Evolutionary conservation across 2,888 invertebrate genomes (phyloP).

Genomic region (Catocala fraxini): DNA sequence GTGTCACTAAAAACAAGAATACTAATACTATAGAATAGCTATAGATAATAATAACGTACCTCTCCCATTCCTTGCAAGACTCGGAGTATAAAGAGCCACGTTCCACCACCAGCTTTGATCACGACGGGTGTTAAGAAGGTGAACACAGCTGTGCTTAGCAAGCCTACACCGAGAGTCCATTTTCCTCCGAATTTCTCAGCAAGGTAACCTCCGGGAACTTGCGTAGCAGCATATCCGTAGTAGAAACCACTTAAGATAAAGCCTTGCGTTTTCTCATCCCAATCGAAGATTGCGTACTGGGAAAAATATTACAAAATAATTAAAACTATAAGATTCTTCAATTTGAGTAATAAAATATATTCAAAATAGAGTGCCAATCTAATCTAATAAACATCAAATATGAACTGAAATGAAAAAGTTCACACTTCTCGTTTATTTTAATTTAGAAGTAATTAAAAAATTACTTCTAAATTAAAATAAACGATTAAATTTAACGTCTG

Average conservation of each 20-base stretch:
- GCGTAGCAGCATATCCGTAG: conserved; percentile 94
- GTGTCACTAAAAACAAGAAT: too few relatives aligned
- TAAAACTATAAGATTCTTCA: too few relatives aligned
- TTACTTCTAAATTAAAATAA: too few relatives aligned
- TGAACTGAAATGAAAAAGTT: too few relatives aligned
- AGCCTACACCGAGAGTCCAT: conserved; percentile 93
- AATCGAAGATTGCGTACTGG: conserved; percentile 86
- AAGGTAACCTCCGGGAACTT: conserved; percentile 94
- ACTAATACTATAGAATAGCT: too few relatives aligned
- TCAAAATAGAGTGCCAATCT: too few relatives aligned
- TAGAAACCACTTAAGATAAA: conserved; percentile 94
- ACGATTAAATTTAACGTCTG: too few relatives aligned
- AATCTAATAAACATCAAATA: too few relatives aligned
- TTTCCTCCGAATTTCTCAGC: conserved; percentile 95
- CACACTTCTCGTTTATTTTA: too few relatives aligned
- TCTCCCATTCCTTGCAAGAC: conserved; percentile 94
- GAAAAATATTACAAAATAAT: conserved; percentile 36
- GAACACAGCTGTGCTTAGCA: conserved; percentile 93
- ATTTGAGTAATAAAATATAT: too few relatives aligned
- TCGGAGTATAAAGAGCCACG: conserved; percentile 86
- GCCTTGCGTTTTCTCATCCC: conserved; percentile 91
- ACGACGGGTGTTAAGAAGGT: conserved; percentile 93
- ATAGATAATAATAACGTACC: conserved; percentile 63
- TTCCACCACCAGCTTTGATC: conserved; percentile 86
- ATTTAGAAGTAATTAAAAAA: too few relatives aligned